Evolutionary conservation across 92 coral and sea anemone species (phyloP), one percentile per base, ranked within the genome.

Genomic region (Parazoanthus atlanticus): DNA sequence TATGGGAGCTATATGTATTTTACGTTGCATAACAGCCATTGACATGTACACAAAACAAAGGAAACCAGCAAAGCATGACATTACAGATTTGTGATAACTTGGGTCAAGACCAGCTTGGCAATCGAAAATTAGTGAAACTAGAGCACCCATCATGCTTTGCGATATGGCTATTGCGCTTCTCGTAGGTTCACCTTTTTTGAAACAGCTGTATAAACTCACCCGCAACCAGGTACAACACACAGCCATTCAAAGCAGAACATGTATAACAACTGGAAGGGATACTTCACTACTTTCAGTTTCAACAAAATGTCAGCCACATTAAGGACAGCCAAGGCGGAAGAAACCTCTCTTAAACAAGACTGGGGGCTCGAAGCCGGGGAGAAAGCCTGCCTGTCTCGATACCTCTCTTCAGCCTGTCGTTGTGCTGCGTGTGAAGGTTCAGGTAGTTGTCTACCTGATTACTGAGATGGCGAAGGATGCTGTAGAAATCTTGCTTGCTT

Each of bases 401-500:
- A 16, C 74, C 29, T 13, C 43, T 82, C 56, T 61, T 64, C 47
- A 82, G 86, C 56, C 8, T 34, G 47, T 64, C 86, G 33, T 82
- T 82, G 75, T 82, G 29, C 86, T 49, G 86, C 8, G 86, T 34
- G 54, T 82, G 76, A 8, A 65, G 31, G 32, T 34, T 65, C 32
- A 82, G 86, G 75, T 19, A 82, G 74, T 61, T 67, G 28, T 82
- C 74, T 16, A 82, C 86, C 34, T 82, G 73, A 38, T 36, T 65
- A 82, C 56, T 61, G 47, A 82, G 86, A 41, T 64, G 54, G 33
- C 86, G 75, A 38, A 61, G 47, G 49, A 82, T 82, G 25, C 13
- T 38, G 86, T 82, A n/a, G 54, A 82, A 82, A 41, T 82, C 86
- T 34, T 67, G 74, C 54, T 82, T 82, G 86, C 74, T 82, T 40